Base-by-base conservation (phyloP, 35 echinoderm and acorn worm species). In the Ophioderma brevispina region DNA sequence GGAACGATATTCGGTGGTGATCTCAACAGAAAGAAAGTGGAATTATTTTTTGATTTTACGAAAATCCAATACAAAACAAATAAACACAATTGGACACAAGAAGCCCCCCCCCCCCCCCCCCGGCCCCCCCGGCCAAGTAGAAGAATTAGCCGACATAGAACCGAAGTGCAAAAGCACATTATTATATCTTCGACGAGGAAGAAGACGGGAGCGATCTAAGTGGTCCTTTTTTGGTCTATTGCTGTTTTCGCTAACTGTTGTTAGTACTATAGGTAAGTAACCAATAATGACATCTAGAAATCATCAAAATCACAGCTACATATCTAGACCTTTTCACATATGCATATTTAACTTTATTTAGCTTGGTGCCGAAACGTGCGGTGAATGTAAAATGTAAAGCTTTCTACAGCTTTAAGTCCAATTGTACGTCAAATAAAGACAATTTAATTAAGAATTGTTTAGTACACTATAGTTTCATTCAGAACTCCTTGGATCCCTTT, bases 251-350 rank as follows among this genome's bases (percentile, higher is more conserved):
- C 76, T 99, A 28, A 99, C 97, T 15, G 97, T 99, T 50, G 40
- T 99, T 1, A 99, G 94, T 23, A 99, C 97, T 0, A 99, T 99
- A 21, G 97, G 97, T 99, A 91, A 99, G 96, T 98, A 64, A n/a
- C n/a, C 36, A 3, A 13, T 25, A 70, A 70, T 3, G 10, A 70
- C 28, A 70, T 15, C 1, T 70, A 70, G 28, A 70, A 25, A 70
- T 13, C 4, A 70, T 13, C n/a, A 25, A 70, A 70, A 15, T 70
- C 17, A 46, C 41, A 17, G 17, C 41, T 17, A 46, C 4, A 8
- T 46, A 46, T 17, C 41, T 46, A 46, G 41, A 17, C 5, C 17
- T 8, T 46, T 46, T 8, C 4, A 17, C 4, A 8, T 46, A 46
- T 8, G 4, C 5, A 8, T 46, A 46, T 8, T 46, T 46, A 8